Conservation (phyloP, 2,797 vertebrate genomes). For the Salmo trutta region DNA sequence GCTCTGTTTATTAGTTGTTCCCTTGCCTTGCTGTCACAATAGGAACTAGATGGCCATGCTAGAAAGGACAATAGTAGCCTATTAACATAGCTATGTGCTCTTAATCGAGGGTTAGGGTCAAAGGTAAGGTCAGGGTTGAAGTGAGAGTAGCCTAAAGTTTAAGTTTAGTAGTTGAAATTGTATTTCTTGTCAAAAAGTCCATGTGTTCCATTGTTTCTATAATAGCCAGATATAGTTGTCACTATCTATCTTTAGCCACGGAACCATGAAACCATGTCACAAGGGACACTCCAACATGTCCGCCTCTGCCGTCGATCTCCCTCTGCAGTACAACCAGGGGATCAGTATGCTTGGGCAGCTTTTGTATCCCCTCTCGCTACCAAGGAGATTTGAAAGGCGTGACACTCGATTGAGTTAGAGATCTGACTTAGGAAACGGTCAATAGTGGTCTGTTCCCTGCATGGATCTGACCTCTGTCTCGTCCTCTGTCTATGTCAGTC, state of each 20-base stretch:
- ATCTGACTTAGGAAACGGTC: conserved; percentile 42
- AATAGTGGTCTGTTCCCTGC: conserved; percentile 21
- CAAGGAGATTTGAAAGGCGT: conserved; percentile 27
- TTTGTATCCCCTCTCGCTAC: conserved; percentile 13
- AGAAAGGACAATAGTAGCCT: not conserved
- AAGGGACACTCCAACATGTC: not conserved
- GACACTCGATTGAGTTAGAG: conserved; percentile 28
- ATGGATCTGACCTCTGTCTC: conserved; percentile 39
- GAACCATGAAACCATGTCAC: not conserved
- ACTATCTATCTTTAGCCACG: not conserved
- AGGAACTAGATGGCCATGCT: not conserved
- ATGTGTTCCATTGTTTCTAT: not conserved
- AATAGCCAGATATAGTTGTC: not conserved
- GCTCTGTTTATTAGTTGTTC: not conserved
- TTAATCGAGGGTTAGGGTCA: not conserved
- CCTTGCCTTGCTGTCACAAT: not conserved
- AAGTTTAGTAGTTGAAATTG: not conserved
- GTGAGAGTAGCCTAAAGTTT: not conserved
- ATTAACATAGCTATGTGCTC: not conserved
- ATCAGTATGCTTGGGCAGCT: conserved; percentile 28
- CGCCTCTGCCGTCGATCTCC: not conserved
- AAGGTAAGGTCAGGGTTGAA: too few relatives aligned
- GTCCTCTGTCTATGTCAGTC: conserved; percentile 23
- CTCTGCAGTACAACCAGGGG: not conserved
- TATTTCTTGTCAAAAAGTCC: not conserved